Evolutionary conservation across 2,797 vertebrate genomes (phyloP).

Genomic region (Rhadinocentrus ornatus): DNA sequence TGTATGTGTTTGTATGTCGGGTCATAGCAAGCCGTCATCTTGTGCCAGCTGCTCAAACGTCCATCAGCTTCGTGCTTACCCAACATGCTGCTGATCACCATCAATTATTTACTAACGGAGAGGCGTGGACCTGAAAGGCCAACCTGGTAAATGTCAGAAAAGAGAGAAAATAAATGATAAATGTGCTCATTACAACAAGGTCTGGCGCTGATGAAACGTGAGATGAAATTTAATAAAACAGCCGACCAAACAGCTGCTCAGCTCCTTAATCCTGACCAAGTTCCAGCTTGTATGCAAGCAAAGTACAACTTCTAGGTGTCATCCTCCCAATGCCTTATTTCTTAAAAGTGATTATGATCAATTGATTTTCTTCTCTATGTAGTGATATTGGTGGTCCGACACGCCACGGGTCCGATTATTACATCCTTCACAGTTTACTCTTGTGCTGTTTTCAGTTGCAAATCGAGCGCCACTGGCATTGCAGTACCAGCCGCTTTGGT

Average conservation of each 20-base stretch:
- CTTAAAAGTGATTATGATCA: background rate
- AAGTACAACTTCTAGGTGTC: no score
- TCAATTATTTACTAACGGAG: conserved; percentile 78
- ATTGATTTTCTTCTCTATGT: background rate
- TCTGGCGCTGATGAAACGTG: conserved; percentile 43
- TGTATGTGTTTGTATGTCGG: conserved; percentile 43
- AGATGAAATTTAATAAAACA: conserved; percentile 55
- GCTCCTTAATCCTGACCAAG: background rate
- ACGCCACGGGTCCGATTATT: no score
- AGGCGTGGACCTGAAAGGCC: conserved; percentile 64
- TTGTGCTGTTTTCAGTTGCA: no score
- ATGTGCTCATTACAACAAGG: conserved; percentile 61
- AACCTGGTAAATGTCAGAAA: conserved; percentile 77
- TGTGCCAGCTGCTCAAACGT: conserved; percentile 59
- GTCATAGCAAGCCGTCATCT: conserved; percentile 40
- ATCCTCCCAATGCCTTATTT: background rate
- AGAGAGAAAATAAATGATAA: conserved; percentile 78
- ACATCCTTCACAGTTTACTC: no score
- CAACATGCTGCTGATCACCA: conserved; percentile 54
- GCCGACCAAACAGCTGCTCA: background rate
- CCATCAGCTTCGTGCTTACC: conserved; percentile 43
- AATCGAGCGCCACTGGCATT: no score
- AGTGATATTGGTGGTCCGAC: no score
- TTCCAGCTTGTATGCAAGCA: background rate
- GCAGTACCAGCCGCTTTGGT: no score